These are phyloP conservation scores for Neodontobutis hainanensis DNA, from an alignment of 2,113 vertebrate species.

Conservation along the genomic window DNA sequence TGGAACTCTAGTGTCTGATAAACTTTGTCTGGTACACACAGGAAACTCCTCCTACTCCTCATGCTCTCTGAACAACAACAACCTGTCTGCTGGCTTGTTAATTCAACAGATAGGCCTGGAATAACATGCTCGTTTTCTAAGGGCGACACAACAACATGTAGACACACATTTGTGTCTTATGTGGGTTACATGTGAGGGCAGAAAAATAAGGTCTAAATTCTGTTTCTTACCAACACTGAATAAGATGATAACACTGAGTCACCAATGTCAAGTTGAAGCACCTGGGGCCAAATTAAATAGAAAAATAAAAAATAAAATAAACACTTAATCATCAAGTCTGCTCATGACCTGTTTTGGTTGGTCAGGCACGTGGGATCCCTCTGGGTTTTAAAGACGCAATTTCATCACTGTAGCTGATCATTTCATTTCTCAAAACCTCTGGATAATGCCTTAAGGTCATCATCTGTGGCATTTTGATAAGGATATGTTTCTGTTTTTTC, in stretches of 20 bases:
- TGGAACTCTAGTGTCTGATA: background rate
- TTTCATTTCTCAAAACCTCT: slow-evolving; percentile 23
- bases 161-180: background rate
- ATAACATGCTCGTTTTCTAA: background rate
- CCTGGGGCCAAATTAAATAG: slow-evolving; percentile 11
- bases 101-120: background rate
- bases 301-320: background rate
- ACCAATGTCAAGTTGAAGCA: slow-evolving; percentile 29
- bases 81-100: background rate
- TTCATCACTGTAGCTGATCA: slow-evolving; percentile 36
- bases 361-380: slow-evolving; percentile 8
- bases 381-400: slow-evolving; percentile 20
- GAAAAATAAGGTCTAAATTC: slow-evolving; percentile 5
- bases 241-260: slow-evolving; percentile 29
- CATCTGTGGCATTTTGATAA: slow-evolving; percentile 22
- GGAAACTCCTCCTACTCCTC: background rate
- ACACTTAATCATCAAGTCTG: slow-evolving; percentile 6
- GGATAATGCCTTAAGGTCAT: slow-evolving; percentile 8
- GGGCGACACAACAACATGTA: slow-evolving; percentile 2
- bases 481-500: slow-evolving; percentile 22
- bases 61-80: background rate
- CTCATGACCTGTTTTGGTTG: background rate
- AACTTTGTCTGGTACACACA: background rate
- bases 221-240: slow-evolving; percentile 19
- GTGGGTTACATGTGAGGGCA: slow-evolving; percentile 1